Evolutionary conservation across 1,140 invertebrate species (phyloP), one percentile per base, ranked within the genome.

Genomic region (Campoletis sonorensis): DNA sequence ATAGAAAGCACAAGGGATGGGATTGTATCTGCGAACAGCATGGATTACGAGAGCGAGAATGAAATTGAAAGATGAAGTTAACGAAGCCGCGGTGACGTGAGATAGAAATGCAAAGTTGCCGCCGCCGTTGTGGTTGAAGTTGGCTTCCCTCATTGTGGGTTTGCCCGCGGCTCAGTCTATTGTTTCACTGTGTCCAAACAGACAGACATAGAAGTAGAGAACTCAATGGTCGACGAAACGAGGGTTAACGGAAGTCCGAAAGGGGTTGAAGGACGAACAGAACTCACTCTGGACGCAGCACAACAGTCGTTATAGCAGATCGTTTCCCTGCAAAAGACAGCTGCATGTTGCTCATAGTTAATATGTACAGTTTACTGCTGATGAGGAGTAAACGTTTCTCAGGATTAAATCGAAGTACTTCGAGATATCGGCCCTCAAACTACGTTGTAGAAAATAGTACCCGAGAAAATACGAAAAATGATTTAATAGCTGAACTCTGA

Each of bases 81-180:
- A 33, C 68, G 30, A 70, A 13, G 30, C 68, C 33, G 68, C 18
- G 15, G 68, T 33, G 30, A 70, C 70, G 21, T 30, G 30, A 45
- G 70, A 72, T 49, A 49, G 70, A 49, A 72, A 37, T 49, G 37
- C 37, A 72, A 72, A 72, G 70, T 72, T 72, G 37, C 27, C 37
- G 68, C 3, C 37, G 27, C 18, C 40, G 33, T 30, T 72, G 68
- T 18, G 37, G 70, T 49, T 21, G 37, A 72, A 49, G 40, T 72
- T 49, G 37, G 37, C 33, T 45, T 72, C 40, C 37, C 70, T n/a
- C 70, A 40, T 26, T 72, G 40, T 37, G 70, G 70, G n/a, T 71
- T 72, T 49, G 40, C 33, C 40, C 40, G 37, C 37, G 70, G 70
- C 70, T 45, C 15, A 37, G 40, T 26, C 37, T 40, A 72, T 72